Percentiles rank a stretch among this genome's conserved stretches.
Conservation (phyloP, 2,113 vertebrate genomes). For the Phalacrocorax carbo region DNA sequence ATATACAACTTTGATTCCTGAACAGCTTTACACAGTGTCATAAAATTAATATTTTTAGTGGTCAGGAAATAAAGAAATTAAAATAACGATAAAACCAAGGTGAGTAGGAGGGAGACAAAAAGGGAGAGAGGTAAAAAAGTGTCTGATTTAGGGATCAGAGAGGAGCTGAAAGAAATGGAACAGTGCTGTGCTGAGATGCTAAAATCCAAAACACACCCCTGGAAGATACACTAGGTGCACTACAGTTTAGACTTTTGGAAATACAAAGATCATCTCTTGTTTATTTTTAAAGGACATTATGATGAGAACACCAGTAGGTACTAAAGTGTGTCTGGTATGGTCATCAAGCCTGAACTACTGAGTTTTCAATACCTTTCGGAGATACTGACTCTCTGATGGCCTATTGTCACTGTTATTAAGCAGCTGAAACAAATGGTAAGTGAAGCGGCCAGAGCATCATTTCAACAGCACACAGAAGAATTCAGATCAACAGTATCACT, state of each 20-base stretch:
- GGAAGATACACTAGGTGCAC: background rate
- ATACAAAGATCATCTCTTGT: background rate
- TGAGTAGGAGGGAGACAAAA: background rate
- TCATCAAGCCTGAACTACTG: background rate
- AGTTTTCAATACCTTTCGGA: background rate
- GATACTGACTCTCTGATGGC: rapidly evolving
- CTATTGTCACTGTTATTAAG: background rate
- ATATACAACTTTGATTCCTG: background rate
- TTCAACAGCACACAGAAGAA: background rate
- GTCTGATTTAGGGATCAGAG: background rate
- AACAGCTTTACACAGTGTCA: too few species aligned
- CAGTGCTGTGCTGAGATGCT: background rate
- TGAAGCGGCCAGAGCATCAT: background rate
- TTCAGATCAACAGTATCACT: background rate
- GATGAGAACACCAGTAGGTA: background rate
- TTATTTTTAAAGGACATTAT: background rate
- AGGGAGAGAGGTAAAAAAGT: background rate
- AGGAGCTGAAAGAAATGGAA: background rate
- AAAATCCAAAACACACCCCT: background rate
- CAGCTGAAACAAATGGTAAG: background rate
- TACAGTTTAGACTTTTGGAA: background rate
- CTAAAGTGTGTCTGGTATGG: background rate
- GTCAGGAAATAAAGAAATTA: background rate
- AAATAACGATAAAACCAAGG: background rate
- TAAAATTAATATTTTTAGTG: background rate